Evolutionary conservation across 2,888 invertebrate species (phyloP), one percentile per base, ranked within the genome.

Genomic region (Hypena proboscidalis): DNA sequence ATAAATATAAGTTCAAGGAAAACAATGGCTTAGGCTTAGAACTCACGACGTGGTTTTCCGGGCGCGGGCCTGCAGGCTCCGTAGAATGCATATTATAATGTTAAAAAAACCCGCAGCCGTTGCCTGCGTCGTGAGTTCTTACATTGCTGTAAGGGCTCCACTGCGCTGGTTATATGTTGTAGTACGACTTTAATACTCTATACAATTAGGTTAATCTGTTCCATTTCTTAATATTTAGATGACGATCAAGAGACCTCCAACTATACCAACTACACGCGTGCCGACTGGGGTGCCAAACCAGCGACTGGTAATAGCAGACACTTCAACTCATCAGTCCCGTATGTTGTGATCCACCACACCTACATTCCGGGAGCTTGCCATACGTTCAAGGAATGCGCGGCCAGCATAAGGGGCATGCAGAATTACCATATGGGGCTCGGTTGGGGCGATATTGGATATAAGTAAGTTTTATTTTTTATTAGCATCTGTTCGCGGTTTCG

Each of bases 321-420:
- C 0, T 90, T 95, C 63, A 40, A 65, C 17, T 91, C 89, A 4
- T 94, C 95, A 1, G 93, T 93, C 1, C 93, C 93, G 0, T 94
- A 91, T 72, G 94, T 95, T 26, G 92, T 95, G 49, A 93, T 95
- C 55, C 95, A 95, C 74, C 95, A 95, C 80, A 94, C 94, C 0
- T 94, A 93, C 74, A 80, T 89, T 27, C 94, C 95, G 0, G 85
- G 74, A 0, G 94, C 93, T 4, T 95, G 95, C 74, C 80, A 83
- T 56, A 91, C 85, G 0, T 77, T 81, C 0, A 72, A 79, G 1
- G 80, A 90, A 2, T 95, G 95, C 66, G 80, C 77, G 31, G 60
- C 56, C 0, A 91, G 92, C 9, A 94, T 95, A 94, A 83, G 91
- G 34, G 81, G 83, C 21, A 95, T 95, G 93, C 95, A 95, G 77